Percentiles rank a stretch among this genome's conserved stretches.
phyloP scores from a whole-genome alignment of 2,113 vertebrate species.

The Genyomyrus donnyi region DNA sequence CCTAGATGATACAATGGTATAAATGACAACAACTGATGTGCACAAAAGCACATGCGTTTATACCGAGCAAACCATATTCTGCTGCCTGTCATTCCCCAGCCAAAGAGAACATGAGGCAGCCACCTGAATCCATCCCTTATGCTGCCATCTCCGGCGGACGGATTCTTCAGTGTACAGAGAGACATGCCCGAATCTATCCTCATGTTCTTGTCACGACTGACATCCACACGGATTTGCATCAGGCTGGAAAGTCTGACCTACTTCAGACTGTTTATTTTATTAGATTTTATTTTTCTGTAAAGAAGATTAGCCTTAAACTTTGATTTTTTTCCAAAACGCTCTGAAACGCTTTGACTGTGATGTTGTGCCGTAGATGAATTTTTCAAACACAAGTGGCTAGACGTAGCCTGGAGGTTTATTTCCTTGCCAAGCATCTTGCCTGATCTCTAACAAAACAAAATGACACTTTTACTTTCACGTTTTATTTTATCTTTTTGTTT shows the following conservation, averaged over 20 bases:
- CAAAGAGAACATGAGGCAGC: neutral
- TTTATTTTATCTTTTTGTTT: neutral
- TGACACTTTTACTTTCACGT: neutral
- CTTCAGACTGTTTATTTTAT: constrained; percentile 33
- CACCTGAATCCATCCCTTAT: neutral
- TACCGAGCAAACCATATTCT: neutral
- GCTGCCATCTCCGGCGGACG: neutral
- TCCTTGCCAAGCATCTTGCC: neutral
- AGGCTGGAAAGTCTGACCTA: constrained; percentile 50
- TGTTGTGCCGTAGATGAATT: constrained; percentile 8
- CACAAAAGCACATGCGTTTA: neutral
- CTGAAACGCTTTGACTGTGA: constrained; percentile 35
- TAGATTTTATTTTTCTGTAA: constrained; percentile 41
- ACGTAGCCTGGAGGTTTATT: constrained; percentile 3
- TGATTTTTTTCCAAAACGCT: neutral
- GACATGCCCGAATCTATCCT: neutral
- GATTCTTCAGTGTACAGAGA: neutral
- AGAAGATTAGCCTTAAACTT: constrained; percentile 36
- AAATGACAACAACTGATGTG: neutral
- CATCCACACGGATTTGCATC: constrained; percentile 45
- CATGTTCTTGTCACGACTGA: constrained; percentile 26
- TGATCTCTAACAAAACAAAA: neutral
- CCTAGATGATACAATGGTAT: neutral
- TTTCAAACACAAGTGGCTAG: constrained; percentile 13
- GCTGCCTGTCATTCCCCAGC: neutral